phyloP scores from a whole-genome alignment of 2,113 vertebrate species.

The Eolophus roseicapilla region DNA sequence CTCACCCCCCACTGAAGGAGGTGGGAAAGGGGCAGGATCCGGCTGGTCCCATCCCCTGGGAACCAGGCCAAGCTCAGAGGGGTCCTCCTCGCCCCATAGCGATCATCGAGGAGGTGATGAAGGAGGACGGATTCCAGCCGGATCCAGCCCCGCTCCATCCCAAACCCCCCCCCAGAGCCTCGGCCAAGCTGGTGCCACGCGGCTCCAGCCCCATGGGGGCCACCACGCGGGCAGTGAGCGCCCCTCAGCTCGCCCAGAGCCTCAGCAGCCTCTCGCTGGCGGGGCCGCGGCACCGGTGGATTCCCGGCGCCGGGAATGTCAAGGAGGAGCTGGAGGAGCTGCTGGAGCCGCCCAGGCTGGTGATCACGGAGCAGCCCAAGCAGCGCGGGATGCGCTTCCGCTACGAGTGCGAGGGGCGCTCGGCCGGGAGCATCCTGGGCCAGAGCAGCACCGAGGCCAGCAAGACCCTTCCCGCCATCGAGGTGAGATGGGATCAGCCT shows the following conservation, averaged over 20 bases:
- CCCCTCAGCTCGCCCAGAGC: neutral
- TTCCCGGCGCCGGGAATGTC: accelerated
- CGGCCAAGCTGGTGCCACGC: slow-evolving; percentile 67
- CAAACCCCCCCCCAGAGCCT: neutral
- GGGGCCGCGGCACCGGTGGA: neutral
- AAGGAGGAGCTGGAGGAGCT: slow-evolving; percentile 64
- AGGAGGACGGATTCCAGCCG: slow-evolving; percentile 57
- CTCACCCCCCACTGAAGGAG: accelerated
- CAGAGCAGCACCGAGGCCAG: slow-evolving; percentile 83
- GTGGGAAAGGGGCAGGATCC: neutral
- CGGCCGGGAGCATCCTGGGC: slow-evolving; percentile 90
- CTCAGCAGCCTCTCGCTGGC: neutral
- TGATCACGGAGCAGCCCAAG: slow-evolving; percentile 90
- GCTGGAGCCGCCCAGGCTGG: slow-evolving; percentile 75
- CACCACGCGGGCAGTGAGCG: too few relatives aligned
- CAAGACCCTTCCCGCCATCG: slow-evolving; percentile 86
- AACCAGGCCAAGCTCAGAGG: accelerated
- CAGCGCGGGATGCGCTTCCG: slow-evolving; percentile 93
- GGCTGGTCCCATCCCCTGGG: neutral
- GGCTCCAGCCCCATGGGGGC: neutral
- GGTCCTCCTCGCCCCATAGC: slow-evolving; percentile 59
- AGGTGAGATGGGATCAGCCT: slow-evolving; percentile 64
- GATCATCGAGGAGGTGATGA: slow-evolving; percentile 78
- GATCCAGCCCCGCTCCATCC: neutral
- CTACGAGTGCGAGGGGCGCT: slow-evolving; percentile 91